phyloP scores from a whole-genome alignment of 2,113 vertebrate species.

The Rhynchomys soricoides region DNA sequence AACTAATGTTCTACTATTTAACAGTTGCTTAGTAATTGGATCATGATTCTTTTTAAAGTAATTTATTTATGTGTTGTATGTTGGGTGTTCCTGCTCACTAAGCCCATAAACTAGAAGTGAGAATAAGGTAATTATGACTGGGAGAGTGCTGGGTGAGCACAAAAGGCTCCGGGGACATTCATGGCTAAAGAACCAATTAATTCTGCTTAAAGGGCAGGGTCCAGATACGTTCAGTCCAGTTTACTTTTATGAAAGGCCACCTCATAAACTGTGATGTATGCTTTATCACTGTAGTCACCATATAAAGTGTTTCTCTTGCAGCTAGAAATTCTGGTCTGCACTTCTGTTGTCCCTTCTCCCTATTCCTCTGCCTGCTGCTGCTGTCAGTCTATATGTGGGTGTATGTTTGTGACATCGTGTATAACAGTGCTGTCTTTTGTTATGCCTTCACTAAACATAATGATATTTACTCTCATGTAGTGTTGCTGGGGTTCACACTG shows the following conservation, averaged over 20 bases:
- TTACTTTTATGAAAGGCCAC: slow-evolving; percentile 49
- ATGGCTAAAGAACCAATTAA: neutral
- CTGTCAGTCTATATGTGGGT: rapidly evolving
- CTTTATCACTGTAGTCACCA: neutral
- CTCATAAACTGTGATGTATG: neutral
- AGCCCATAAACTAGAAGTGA: neutral
- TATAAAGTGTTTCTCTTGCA: neutral
- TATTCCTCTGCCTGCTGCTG: too few species aligned
- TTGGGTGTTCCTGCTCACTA: neutral
- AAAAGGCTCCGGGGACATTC: neutral
- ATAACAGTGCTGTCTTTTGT: neutral
- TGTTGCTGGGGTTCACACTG: neutral
- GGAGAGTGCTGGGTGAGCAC: rapidly evolving
- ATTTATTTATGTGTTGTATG: rapidly evolving
- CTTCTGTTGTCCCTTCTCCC: neutral
- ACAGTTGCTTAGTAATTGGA: neutral
- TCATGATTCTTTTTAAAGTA: neutral
- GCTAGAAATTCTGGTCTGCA: neutral
- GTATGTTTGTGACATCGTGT: rapidly evolving
- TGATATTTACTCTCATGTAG: too few species aligned
- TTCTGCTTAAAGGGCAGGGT: neutral
- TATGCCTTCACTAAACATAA: too few species aligned
- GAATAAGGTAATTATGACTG: too few species aligned
- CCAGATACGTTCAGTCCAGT: neutral
- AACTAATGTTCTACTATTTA: neutral